Conservation (phyloP, 2,113 vertebrate genomes). For the Prolemur simus region DNA sequence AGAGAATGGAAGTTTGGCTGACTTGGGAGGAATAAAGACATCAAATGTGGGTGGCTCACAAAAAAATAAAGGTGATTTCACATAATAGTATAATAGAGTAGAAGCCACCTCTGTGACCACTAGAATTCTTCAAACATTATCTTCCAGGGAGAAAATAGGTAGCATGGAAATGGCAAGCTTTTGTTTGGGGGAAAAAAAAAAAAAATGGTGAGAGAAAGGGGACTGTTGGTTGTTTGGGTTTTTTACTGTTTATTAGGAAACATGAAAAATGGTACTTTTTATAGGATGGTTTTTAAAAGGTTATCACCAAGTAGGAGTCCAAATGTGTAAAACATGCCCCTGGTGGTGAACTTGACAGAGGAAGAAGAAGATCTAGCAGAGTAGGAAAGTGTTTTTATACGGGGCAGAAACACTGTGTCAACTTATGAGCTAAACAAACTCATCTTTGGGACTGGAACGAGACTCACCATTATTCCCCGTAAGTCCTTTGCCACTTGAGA, state of each 20-base stretch:
- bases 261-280: not conserved
- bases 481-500: slow-evolving; percentile 62
- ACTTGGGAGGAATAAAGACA: slow-evolving; percentile 21
- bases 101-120: not conserved
- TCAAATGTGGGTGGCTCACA: not conserved
- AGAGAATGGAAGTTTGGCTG: not conserved
- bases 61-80: not conserved
- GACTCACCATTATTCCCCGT: slow-evolving; percentile 49
- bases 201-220: not conserved
- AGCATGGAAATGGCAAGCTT: not conserved
- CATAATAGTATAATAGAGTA: not conserved
- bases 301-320: not conserved
- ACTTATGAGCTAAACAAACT: not conserved
- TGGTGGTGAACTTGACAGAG: not conserved
- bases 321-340: not conserved
- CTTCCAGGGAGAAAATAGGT: not conserved
- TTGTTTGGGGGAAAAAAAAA: not conserved
- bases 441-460: slow-evolving; percentile 64
- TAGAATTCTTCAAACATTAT: not conserved
- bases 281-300: not conserved
- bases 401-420: slow-evolving; percentile 45
- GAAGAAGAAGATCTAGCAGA: not conserved
- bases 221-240: not conserved
- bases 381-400: slow-evolving; percentile 42
- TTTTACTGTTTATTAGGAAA: not conserved